These are phyloP conservation scores for Seriola dumerili DNA, from an alignment of 2,113 vertebrate species.

Conservation along the genomic window DNA sequence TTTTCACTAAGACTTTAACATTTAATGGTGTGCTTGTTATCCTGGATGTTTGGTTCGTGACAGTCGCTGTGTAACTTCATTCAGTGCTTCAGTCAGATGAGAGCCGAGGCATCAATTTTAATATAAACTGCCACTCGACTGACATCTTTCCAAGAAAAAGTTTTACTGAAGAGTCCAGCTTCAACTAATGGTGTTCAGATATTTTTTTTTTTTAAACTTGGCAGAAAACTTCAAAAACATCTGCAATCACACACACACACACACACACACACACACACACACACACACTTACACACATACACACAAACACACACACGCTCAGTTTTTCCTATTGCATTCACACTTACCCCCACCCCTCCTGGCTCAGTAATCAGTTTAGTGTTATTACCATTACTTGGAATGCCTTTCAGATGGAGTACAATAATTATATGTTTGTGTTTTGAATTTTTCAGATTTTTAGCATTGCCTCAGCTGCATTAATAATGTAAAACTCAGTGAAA, in stretches of 20 bases:
- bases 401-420: slow-evolving; percentile 3
- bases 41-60: slow-evolving; percentile 40
- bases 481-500: slow-evolving; percentile 63
- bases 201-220: background rate
- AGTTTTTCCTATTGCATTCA: background rate
- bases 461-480: slow-evolving; percentile 56
- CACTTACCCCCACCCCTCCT: background rate
- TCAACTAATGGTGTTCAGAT: background rate
- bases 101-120: slow-evolving; percentile 41
- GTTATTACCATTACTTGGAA: slow-evolving; percentile 12
- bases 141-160: slow-evolving; percentile 26
- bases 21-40: slow-evolving; percentile 69
- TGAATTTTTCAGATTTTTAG: slow-evolving; percentile 32
- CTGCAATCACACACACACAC: background rate
- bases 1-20: slow-evolving; percentile 48
- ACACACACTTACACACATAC: background rate
- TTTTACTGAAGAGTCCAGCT: slow-evolving; percentile 16
- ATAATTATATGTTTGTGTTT: slow-evolving; percentile 33
- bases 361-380: slow-evolving; percentile 11
- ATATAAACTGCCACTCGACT: slow-evolving; percentile 28
- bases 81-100: slow-evolving; percentile 8
- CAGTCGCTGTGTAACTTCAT: slow-evolving; percentile 18
- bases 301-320: background rate
- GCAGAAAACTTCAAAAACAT: slow-evolving; percentile 16
- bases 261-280: background rate